A percentile compares a stretch with the other conserved stretches of the same genome.
phyloP scores from a whole-genome alignment of 2,113 vertebrate species.

The Pheucticus melanocephalus region DNA sequence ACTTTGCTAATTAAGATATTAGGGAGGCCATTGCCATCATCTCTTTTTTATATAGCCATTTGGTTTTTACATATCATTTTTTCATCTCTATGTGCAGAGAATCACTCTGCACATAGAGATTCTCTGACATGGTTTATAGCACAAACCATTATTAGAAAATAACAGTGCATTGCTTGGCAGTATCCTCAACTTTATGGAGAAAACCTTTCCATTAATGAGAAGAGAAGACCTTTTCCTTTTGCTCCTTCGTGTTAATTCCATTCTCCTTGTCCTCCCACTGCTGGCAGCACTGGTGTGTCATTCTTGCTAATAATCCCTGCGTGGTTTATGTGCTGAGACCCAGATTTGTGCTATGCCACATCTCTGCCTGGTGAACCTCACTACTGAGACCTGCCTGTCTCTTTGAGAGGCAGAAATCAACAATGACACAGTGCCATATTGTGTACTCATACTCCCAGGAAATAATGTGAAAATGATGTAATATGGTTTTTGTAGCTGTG shows the following conservation, averaged over 20 bases:
- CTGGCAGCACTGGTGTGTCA: not conserved
- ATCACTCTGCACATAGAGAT: not conserved
- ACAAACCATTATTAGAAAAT: not conserved
- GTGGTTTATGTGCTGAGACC: not conserved
- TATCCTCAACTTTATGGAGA: not conserved
- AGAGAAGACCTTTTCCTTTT: not conserved
- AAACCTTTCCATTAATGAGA: not conserved
- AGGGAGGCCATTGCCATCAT: not conserved
- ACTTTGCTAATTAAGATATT: not conserved
- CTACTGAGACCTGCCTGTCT: not conserved
- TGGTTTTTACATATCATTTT: not conserved
- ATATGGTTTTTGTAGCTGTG: not conserved
- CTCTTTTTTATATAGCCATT: not conserved
- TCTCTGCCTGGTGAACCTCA: not conserved
- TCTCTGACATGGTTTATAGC: not conserved
- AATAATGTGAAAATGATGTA: not conserved
- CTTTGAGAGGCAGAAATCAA: not conserved
- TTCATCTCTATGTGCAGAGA: no score
- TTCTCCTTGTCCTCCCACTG: not conserved
- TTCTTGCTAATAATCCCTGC: not conserved
- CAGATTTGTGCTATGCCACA: not conserved
- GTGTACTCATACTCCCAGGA: not conserved
- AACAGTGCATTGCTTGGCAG: not conserved
- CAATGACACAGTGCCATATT: not conserved
- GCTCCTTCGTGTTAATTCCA: not conserved